Evolutionary conservation across 2,888 invertebrate species (phyloP).

Genomic region (Cactoblastis cactorum): DNA sequence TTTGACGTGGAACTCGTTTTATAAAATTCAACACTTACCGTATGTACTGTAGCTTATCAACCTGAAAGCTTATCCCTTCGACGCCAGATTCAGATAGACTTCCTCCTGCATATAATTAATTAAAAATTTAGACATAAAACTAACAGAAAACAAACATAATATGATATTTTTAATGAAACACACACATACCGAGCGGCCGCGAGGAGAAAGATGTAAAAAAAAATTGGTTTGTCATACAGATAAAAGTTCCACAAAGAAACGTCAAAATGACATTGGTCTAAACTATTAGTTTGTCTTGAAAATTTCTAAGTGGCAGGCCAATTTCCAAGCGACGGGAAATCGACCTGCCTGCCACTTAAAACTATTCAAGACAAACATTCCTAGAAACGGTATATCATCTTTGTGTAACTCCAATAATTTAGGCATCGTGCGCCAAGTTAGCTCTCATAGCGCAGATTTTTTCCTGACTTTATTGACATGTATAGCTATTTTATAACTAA

Average conservation of each 20-base stretch:
- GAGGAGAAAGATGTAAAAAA: constrained; percentile 61
- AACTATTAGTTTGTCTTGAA: too few relatives aligned
- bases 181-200: constrained; percentile 69
- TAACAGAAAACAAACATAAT: constrained; percentile 38
- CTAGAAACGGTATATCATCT: too few relatives aligned
- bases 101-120: constrained; percentile 56
- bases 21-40: constrained; percentile 62
- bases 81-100: constrained; percentile 68
- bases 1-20: constrained; percentile 75
- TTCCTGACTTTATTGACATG: too few relatives aligned
- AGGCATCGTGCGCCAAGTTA: too few relatives aligned
- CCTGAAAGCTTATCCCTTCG: constrained; percentile 60
- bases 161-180: constrained; percentile 36
- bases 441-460: too few relatives aligned
- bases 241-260: background rate
- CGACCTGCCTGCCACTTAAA: too few relatives aligned
- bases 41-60: constrained; percentile 75
- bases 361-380: too few relatives aligned
- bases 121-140: constrained; percentile 35
- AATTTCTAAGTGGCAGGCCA: too few relatives aligned
- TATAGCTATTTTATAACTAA: too few relatives aligned
- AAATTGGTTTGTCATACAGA: background rate
- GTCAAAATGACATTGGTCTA: constrained; percentile 1
- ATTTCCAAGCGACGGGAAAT: too few relatives aligned
- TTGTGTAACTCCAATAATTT: too few relatives aligned